These are phyloP conservation scores for Periparus ater DNA, from an alignment of 2,797 vertebrate genomes.

Conservation along the genomic window DNA sequence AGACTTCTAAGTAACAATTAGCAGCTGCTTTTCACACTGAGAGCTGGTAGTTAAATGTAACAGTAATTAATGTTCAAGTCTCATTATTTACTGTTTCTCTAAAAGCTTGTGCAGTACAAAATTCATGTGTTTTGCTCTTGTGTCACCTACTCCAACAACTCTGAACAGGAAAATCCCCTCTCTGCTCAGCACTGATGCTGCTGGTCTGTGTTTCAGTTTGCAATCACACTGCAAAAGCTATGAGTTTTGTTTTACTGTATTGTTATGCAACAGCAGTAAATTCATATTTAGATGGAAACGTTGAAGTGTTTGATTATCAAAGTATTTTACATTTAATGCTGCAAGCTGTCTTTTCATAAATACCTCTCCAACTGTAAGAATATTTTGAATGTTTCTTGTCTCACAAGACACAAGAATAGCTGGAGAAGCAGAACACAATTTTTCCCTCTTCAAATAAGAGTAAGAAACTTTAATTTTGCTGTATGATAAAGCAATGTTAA, in stretches of 20 bases:
- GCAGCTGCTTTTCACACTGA: background rate
- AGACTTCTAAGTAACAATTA: background rate
- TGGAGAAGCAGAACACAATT: background rate
- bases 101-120: background rate
- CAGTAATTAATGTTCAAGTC: background rate
- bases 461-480: background rate
- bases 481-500: background rate
- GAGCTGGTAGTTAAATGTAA: background rate
- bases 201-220: background rate
- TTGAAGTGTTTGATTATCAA: background rate
- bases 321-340: background rate
- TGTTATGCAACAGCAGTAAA: background rate
- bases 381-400: background rate
- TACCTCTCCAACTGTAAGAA: background rate
- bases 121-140: background rate
- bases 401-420: background rate
- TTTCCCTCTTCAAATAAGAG: background rate
- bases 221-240: background rate
- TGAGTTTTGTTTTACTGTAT: background rate
- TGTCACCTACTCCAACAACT: background rate
- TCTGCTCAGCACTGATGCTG: background rate
- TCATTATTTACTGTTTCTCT: background rate
- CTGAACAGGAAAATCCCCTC: background rate
- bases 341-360: background rate
- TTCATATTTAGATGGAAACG: background rate